A percentile compares a stretch with the other conserved stretches of the same genome.
phyloP scores from a whole-genome alignment of 2,888 invertebrate genomes.

The Rhimphoctona megacephalus region DNA sequence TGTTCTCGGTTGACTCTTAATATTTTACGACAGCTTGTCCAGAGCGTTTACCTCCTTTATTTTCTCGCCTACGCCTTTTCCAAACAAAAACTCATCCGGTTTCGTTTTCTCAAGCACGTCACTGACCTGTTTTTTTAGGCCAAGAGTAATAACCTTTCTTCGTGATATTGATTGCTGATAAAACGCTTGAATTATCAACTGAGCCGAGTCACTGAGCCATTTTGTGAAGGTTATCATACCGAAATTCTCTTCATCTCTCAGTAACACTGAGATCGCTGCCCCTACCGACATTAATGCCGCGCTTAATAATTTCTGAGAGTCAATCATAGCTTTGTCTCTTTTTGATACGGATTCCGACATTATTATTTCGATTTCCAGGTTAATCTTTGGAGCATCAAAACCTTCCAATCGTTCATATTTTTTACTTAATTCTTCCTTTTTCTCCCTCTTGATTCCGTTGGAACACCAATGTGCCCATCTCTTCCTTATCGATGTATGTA shows the following conservation, averaged over 20 bases:
- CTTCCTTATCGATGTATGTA: constrained; percentile 3
- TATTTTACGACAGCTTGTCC: constrained; percentile 17
- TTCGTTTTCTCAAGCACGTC: constrained; percentile 37
- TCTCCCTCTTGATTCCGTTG: constrained; percentile 46
- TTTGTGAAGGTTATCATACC: constrained; percentile 28
- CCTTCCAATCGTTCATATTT: constrained; percentile 43
- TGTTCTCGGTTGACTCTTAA: constrained; percentile 21
- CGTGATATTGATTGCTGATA: constrained; percentile 42
- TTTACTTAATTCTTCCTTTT: constrained; percentile 37
- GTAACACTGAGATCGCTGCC: constrained; percentile 19
- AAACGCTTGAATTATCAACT: constrained; percentile 33
- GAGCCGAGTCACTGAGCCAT: constrained; percentile 39
- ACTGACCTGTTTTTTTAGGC: constrained; percentile 40
- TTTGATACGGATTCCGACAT: constrained; percentile 43
- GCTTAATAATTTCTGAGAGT: constrained; percentile 42
- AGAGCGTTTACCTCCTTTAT: constrained; percentile 49
- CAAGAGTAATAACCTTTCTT: constrained; percentile 52
- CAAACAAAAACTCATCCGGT: constrained; percentile 54
- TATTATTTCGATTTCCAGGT: constrained; percentile 40
- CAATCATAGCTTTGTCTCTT: constrained; percentile 45
- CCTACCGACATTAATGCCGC: constrained; percentile 46
- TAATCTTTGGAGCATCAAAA: constrained; percentile 54
- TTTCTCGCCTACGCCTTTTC: constrained; percentile 47
- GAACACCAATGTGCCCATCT: constrained; percentile 51
- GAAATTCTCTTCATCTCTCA: constrained; percentile 25